Base-by-base conservation (phyloP, 2,888 invertebrate species). In the Tenodera sinensis region DNA sequence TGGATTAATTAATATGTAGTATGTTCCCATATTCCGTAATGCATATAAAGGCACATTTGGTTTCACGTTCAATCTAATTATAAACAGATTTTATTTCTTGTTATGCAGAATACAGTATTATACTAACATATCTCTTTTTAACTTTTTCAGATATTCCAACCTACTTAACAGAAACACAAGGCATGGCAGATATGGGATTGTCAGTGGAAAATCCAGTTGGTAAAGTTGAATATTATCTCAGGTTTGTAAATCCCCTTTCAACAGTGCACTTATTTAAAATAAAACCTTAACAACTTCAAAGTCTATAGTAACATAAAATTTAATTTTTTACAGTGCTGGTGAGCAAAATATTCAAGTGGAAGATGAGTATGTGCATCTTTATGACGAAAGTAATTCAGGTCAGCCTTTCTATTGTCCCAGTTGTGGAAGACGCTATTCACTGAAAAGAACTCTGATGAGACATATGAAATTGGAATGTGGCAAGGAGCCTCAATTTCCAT, bases 401-500 rank as follows among this genome's bases (percentile, higher is more conserved):
- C 54, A 71, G 6, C 81, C 30, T 20, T 87, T 30, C 34, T n/a
- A 34, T 4, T 87, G 87, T 82, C 30, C 81, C 28, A 95, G 94
- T 92, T 92, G 92, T 89, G 92, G 92, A 28, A 91, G 92, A 9
- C 90, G 91, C 71, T 92, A 92, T 89, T 90, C 90, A 15, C 91
- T 91, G 84, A 91, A 91, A 30, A 91, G 91, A 14, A 91, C 91
- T 84, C 90, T 92, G 25, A 91, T 91, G 81, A 90, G 92, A n/a
- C 92, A 92, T 86, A 91, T 92, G 85, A 91, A 92, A 85, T 91
- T 91, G 87, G 92, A 92, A 85, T 92, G 92, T 89, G 92, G 92
- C 6, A 91, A 92, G 83, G 92, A 92, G 88, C 92, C 92, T 9
- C 91, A 91, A 83, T 93, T 93, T 89, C 90, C 91, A 83, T 93